Conservation (phyloP, 2,888 invertebrate species). For the Chironomus riparius region DNA sequence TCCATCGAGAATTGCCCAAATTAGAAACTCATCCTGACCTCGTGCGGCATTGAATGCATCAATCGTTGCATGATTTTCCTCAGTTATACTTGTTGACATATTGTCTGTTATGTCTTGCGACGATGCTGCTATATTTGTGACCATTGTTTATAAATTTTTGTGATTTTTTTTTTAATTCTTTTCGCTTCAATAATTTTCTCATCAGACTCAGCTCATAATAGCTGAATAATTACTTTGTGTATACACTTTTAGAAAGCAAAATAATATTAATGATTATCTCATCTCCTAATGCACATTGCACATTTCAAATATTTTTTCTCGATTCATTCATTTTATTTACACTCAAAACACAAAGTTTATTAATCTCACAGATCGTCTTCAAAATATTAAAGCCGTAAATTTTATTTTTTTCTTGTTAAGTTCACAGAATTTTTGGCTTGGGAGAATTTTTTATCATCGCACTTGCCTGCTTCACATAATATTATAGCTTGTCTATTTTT, state of each 20-base stretch:
- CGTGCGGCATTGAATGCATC: background rate
- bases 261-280: background rate
- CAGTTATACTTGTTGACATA: background rate
- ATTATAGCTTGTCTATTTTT: background rate
- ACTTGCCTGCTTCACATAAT: background rate
- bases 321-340: background rate
- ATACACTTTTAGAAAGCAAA: too few species aligned
- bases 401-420: background rate
- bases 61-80: background rate
- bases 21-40: slow-evolving; percentile 28
- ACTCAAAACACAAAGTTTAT: background rate
- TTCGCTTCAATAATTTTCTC: background rate
- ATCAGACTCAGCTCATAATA: background rate
- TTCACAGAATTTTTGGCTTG: background rate
- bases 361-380: background rate
- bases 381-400: background rate
- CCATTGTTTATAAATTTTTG: background rate
- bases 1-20: slow-evolving; percentile 60
- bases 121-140: background rate
- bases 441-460: background rate
- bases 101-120: background rate
- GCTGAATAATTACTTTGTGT: too few species aligned
- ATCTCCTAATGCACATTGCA: slow-evolving; percentile 2
- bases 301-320: background rate
- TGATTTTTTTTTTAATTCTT: background rate